Evolutionary conservation across 2,113 vertebrate genomes (phyloP), one percentile per base, ranked within the genome.

Genomic region (Lagopus muta): DNA sequence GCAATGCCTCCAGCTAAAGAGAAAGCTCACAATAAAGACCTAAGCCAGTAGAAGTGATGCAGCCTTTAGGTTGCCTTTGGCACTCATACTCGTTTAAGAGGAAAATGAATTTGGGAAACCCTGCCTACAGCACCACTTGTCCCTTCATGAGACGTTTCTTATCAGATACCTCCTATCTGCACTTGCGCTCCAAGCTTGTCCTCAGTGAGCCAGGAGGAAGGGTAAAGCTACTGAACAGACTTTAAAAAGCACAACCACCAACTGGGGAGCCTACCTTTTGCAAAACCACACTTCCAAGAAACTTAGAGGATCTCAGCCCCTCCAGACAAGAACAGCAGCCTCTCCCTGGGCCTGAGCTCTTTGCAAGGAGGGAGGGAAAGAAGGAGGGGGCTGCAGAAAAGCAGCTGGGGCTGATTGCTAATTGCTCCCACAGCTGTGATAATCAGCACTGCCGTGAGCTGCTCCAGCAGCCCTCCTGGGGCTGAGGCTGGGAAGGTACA

Each of bases 231-330:
- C 70, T 27, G 11, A 57, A 79, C 10, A 4, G 8, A 43, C 43
- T 47, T 16, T 0, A 15, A 1, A 69, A 13, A 7, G 2, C 25
- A 91, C 87, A 82, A 4, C 3, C 22, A 19, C 65, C 14, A 2
- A 0, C 30, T 4, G 8, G 1, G 0, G 21, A 27, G 3, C 15
- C 16, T 10, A 58, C 18, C 24, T 48, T 48, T 32, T 40, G 0
- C n/a, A 57, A 38, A 75, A 75, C 38, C 15, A 9, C 27, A 0
- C 3, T 30, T 8, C 5, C 27, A 72, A 21, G 13, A 72, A 43
- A 2, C 8, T 13, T n/a, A 0, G 3, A 14, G 4, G 2, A 0
- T 0, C 45, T 3, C 0, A 75, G 0, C 12, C 7, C 7, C n/a
- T 27, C 8, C 15, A 72, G 0, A 3, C 22, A 87, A 65, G 1